These are phyloP conservation scores for Micrasema minimum DNA, from an alignment of 1,140 invertebrate genomes.

Conservation along the genomic window DNA sequence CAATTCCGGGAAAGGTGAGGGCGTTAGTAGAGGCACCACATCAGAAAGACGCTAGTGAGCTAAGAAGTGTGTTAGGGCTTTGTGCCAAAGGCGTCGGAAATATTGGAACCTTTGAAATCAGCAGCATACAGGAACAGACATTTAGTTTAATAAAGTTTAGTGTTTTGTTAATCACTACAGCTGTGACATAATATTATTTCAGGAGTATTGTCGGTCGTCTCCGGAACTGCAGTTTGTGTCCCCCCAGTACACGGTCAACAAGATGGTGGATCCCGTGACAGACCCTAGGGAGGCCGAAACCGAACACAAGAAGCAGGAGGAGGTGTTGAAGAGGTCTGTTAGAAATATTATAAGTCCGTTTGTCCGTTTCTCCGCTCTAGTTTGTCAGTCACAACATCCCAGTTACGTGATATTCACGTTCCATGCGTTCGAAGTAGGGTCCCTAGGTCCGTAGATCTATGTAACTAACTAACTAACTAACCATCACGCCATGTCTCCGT, in stretches of 20 bases:
- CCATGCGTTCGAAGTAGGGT: neutral
- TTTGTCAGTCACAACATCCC: too few relatives aligned
- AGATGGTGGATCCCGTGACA: conserved; percentile 72
- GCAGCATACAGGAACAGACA: too few relatives aligned
- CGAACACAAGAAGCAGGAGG: conserved; percentile 86
- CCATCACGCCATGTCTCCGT: too few relatives aligned
- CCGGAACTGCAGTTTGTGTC: conserved; percentile 76
- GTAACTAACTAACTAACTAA: neutral
- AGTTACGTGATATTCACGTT: neutral
- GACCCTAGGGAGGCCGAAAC: conserved; percentile 78
- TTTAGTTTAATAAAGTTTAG: too few relatives aligned
- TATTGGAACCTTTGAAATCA: too few relatives aligned
- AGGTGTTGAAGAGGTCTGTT: conserved; percentile 79
- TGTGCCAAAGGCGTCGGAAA: too few relatives aligned
- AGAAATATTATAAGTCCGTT: neutral
- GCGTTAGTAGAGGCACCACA: too few relatives aligned
- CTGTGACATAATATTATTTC: too few relatives aligned
- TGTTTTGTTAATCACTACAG: too few relatives aligned
- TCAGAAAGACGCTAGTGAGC: too few relatives aligned
- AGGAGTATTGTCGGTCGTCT: conserved; percentile 77
- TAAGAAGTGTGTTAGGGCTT: too few relatives aligned
- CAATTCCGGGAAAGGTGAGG: too few relatives aligned
- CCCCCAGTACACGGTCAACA: conserved; percentile 78
- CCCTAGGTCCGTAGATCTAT: neutral
- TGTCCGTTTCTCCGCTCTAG: neutral